Conservation (phyloP, 1,140 invertebrate genomes). For the Arion vulgaris region DNA sequence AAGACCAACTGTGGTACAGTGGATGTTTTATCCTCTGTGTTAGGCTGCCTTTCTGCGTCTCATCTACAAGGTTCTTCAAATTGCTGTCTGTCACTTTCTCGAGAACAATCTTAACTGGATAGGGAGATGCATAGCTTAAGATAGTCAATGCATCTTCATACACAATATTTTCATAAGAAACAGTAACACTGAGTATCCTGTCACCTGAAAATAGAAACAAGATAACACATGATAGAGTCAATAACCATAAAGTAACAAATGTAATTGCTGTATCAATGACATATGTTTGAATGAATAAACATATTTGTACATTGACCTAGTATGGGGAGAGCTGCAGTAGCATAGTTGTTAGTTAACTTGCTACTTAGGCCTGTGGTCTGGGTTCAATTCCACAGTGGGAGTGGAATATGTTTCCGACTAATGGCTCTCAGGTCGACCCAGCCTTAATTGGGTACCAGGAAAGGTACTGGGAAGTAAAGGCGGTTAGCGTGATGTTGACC, state of each 20-base stretch:
- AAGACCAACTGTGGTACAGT: slow-evolving; percentile 80
- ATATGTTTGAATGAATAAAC: neutral
- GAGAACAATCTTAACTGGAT: slow-evolving; percentile 78
- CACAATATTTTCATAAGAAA: slow-evolving; percentile 89
- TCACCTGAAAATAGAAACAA: slow-evolving; percentile 80
- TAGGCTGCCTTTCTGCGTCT: neutral
- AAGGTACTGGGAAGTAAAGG: no score
- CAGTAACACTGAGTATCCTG: slow-evolving; percentile 86
- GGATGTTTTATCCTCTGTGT: slow-evolving; percentile 74
- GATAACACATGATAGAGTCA: neutral
- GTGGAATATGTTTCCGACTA: no score
- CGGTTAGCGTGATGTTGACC: no score
- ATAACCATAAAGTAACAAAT: slow-evolving; percentile 51
- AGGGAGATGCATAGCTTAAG: slow-evolving; percentile 91
- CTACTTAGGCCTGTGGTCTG: no score
- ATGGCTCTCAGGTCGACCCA: no score
- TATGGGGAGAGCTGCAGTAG: no score
- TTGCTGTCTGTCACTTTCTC: slow-evolving; percentile 52
- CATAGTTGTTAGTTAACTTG: no score
- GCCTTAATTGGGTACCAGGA: no score
- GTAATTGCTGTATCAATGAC: neutral
- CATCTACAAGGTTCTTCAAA: neutral
- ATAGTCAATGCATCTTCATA: slow-evolving; percentile 92
- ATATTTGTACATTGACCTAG: no score
- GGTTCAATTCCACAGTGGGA: no score